Conservation (phyloP, 2,113 vertebrate species). For the Struthio camelus region DNA sequence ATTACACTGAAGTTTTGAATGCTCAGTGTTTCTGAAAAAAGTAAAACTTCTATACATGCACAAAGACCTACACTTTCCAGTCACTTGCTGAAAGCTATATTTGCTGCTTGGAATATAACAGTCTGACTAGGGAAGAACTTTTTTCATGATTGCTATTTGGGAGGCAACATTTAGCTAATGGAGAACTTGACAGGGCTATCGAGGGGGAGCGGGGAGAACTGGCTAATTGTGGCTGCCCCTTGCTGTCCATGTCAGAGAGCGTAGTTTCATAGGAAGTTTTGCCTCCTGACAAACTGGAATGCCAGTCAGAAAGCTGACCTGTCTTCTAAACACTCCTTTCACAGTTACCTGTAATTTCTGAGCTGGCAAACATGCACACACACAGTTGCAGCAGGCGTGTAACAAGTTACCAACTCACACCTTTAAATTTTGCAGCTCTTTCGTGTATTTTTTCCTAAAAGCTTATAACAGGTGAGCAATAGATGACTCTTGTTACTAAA, state of each 20-base stretch:
- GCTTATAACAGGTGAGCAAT: neutral
- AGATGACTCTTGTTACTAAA: neutral
- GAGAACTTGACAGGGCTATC: neutral
- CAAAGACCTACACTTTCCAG: neutral
- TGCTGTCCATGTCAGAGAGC: neutral
- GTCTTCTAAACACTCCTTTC: neutral
- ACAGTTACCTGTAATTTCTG: neutral
- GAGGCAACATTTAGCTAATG: neutral
- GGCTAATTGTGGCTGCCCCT: neutral
- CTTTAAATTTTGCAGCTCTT: neutral
- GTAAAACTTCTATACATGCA: neutral
- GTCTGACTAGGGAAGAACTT: neutral
- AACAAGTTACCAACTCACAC: neutral
- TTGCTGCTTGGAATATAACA: neutral
- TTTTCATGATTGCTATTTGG: neutral
- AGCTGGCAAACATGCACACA: neutral
- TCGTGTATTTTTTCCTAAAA: neutral
- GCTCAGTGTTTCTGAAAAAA: neutral
- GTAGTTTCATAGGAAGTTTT: neutral
- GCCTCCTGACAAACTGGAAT: neutral
- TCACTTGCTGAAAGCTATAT: neutral
- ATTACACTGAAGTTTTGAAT: neutral
- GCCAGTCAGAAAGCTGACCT: neutral
- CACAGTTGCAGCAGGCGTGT: neutral
- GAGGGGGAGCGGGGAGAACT: neutral